Conservation (phyloP, 1,140 invertebrate species). For the Sycophaga agraensis region DNA sequence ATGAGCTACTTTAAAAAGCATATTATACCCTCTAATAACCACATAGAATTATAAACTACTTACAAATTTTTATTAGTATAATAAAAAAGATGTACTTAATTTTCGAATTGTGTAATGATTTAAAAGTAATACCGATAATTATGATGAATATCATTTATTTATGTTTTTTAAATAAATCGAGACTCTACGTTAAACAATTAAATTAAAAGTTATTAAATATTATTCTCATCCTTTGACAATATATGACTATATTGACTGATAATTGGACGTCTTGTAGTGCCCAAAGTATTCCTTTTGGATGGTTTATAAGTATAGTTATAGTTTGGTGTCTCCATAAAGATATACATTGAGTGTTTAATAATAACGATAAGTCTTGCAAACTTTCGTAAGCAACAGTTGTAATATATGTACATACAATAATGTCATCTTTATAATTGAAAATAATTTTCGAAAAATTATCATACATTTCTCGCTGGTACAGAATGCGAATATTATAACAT, state of each 20-base stretch:
- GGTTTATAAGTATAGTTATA: not conserved
- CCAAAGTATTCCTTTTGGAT: constrained; percentile 11
- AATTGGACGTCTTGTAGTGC: constrained; percentile 2
- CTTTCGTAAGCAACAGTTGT: not conserved
- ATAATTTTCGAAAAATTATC: constrained; percentile 4
- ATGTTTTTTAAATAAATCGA: constrained; percentile 11
- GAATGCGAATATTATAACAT: constrained; percentile 6
- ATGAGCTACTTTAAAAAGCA: no score
- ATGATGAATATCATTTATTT: constrained; percentile 3
- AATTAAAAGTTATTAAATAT: constrained; percentile 5
- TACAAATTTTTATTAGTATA: no score
- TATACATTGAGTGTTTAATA: not conserved
- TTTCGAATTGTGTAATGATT: no score
- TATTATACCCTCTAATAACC: no score
- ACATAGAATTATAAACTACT: no score
- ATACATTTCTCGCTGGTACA: not conserved
- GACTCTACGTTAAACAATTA: constrained; percentile 2
- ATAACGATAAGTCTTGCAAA: not conserved
- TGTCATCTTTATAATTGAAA: no score
- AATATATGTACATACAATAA: constrained; percentile 14
- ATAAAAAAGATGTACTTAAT: no score
- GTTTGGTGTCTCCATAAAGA: constrained; percentile 1
- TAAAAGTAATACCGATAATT: constrained; percentile 4
- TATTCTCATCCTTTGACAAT: not conserved
- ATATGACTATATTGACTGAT: constrained; percentile 10